Evolutionary conservation across 2,797 vertebrate genomes (phyloP).

Genomic region (Rhinophrynus dorsalis): DNA sequence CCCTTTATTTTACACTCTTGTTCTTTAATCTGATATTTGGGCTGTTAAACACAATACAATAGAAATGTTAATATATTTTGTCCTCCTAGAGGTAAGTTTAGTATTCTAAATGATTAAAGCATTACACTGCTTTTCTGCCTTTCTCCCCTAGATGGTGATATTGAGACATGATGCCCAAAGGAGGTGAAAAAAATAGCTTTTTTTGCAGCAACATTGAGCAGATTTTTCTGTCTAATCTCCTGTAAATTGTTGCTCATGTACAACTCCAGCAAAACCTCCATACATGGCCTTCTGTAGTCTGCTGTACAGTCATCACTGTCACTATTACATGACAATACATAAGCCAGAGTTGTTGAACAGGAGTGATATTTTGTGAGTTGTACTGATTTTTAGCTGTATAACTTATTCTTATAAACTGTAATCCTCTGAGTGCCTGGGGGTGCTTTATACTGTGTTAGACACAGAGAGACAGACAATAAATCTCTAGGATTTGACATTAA

Average conservation of each 20-base stretch:
- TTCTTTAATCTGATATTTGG: too few species aligned
- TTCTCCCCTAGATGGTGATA: slow-evolving; percentile 12
- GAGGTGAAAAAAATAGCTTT: background rate
- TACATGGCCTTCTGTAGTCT: slow-evolving; percentile 1
- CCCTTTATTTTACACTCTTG: too few species aligned
- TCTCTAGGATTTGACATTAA: too few species aligned
- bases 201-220: background rate
- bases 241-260: background rate
- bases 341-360: too few species aligned
- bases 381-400: too few species aligned
- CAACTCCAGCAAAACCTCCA: background rate
- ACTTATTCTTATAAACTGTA: too few species aligned
- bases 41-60: too few species aligned
- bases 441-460: too few species aligned
- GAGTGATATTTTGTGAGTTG: too few species aligned
- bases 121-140: background rate
- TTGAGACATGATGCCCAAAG: background rate
- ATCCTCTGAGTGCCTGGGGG: too few species aligned
- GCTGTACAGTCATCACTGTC: background rate
- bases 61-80: too few species aligned
- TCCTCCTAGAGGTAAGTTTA: background rate
- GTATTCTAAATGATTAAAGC: background rate
- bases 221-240: background rate
- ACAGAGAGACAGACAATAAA: too few species aligned
- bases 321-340: background rate